A percentile compares a stretch with the other conserved stretches of the same genome.
Conservation (phyloP, 2,888 invertebrate genomes). For the Dione vanillae region DNA sequence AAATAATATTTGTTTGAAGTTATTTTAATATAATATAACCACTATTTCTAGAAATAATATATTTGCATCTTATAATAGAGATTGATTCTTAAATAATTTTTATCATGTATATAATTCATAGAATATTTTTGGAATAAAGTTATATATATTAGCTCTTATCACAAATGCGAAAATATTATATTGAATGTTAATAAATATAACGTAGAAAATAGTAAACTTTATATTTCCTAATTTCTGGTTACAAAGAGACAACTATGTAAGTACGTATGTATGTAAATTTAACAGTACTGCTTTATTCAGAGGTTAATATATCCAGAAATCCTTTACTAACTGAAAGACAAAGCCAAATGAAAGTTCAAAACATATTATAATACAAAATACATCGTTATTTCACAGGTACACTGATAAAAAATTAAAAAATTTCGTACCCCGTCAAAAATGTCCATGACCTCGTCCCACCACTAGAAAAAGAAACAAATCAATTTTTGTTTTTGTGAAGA, state of each 20-base stretch:
- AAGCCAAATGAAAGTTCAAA: conserved; percentile 37
- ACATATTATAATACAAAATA: conserved; percentile 23
- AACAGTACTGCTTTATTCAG: not conserved
- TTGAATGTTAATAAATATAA: too few relatives aligned
- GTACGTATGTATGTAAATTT: not conserved
- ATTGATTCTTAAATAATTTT: too few relatives aligned
- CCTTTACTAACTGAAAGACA: conserved; percentile 36
- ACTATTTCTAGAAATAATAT: not conserved
- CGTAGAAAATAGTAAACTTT: not conserved
- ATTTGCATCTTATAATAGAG: conserved; percentile 1
- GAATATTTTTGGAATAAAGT: too few relatives aligned
- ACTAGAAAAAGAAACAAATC: conserved; percentile 89
- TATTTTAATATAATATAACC: not conserved
- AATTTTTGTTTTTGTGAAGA: conserved; percentile 59
- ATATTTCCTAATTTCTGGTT: not conserved
- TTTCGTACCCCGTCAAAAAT: conserved; percentile 97
- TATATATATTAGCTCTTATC: too few relatives aligned
- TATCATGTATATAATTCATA: too few relatives aligned
- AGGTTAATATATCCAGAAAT: conserved; percentile 14
- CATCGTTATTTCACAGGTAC: conserved; percentile 65
- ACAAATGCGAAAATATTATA: too few relatives aligned
- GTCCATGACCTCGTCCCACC: conserved; percentile 98
- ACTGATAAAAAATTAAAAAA: conserved; percentile 72
- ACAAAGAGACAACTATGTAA: not conserved
- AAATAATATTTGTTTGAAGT: too few relatives aligned